Evolutionary conservation across 2,888 invertebrate species (phyloP), one percentile per base, ranked within the genome.

Genomic region (Caenorhabditis zanzibari): DNA sequence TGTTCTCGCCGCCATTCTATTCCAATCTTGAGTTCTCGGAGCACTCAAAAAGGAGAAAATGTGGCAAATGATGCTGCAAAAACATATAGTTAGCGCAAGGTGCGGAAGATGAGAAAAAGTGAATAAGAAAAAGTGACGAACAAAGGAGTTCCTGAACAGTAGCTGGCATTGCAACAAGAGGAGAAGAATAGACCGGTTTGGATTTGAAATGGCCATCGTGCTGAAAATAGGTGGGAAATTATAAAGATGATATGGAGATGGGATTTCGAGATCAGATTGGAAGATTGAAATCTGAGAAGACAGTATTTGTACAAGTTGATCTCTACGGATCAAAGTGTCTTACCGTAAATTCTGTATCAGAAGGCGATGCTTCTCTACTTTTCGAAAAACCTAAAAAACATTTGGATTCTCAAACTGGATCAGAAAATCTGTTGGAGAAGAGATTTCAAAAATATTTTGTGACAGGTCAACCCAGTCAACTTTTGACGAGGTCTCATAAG

Each of bases 141-240:
- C 75, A 75, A 75, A 75, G 75, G 58, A 75, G 75, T 58, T 75
- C 75, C 75, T 66, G 75, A 44, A 73, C 72, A 73, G 73, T 72
- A 58, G 69, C 69, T 26, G n/a, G 54, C 54, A 38, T 68, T 74
- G 74, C 74, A 74, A 74, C 63, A 74, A 52, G 28, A 32, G 44
- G 26, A 28, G 58, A 41, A 26, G n/a, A n/a, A 63, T 38, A 56
- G 75, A 58, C 66, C 64, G 75, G 74, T 74, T 56, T 24, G 32
- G 24, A 16, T 16, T 14, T 41, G 22, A 24, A 44, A 44, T 44
- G 64, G 16, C 44, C 28, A n/a, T n/a, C 9, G 38, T 9, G 22
- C 49, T 73, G 58, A 52, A 49, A 49, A 73, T 49, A 47, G 26
- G 26, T 22, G 54, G 26, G 26, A 26, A 14, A 4, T 22, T 24